A percentile compares a stretch with the other conserved stretches of the same genome.
These are phyloP conservation scores for Trachelus tabidus DNA, from an alignment of 2,888 invertebrate species.

Conservation along the genomic window DNA sequence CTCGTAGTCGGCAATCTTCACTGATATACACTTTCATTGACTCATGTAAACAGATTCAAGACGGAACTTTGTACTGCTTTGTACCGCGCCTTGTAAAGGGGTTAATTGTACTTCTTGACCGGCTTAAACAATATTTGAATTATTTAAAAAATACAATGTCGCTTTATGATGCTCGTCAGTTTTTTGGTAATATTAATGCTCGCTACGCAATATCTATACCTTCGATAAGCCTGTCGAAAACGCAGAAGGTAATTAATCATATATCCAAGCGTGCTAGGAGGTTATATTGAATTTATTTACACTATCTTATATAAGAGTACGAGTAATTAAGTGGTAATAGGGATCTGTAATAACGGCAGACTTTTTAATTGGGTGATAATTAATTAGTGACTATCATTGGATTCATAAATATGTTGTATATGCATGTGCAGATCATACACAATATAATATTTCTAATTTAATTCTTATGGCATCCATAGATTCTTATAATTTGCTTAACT, in stretches of 20 bases:
- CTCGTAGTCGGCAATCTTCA: too few relatives aligned
- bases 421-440: not conserved
- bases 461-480: conserved; percentile 65
- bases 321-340: conserved; percentile 17
- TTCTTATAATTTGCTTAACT: conserved; percentile 78
- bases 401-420: conserved; percentile 13
- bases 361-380: not conserved
- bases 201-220: conserved; percentile 52
- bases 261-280: conserved; percentile 16
- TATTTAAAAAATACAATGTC: conserved; percentile 37
- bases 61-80: not conserved
- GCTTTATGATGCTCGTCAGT: conserved; percentile 45
- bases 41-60: not conserved
- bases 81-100: not conserved
- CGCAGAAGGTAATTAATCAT: conserved; percentile 74
- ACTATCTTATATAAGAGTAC: conserved; percentile 27
- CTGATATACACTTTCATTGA: too few relatives aligned
- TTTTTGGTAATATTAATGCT: conserved; percentile 49
- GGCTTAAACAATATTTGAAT: not conserved
- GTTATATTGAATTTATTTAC: conserved; percentile 35
- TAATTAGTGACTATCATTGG: not conserved
- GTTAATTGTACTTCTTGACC: not conserved
- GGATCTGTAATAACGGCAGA: not conserved
- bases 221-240: conserved; percentile 71
- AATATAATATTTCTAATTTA: conserved; percentile 1